Base-by-base conservation (phyloP, 2,888 invertebrate genomes). In the Aphelenchoides bicaudatus region DNA sequence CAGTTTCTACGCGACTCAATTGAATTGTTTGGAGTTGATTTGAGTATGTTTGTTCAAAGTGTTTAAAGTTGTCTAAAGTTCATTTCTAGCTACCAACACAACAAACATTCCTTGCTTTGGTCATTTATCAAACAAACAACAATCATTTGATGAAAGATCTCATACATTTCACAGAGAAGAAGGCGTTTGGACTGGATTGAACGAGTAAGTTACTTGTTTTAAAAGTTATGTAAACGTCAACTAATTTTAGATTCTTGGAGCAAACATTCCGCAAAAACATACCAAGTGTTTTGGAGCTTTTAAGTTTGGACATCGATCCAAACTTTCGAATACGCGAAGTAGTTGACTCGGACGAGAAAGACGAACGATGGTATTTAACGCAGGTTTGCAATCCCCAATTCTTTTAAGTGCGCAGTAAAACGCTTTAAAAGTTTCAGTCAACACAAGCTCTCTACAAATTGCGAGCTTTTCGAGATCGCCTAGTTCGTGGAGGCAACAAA, bases 1-100 rank as follows among this genome's bases (percentile, higher is more conserved):
- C 55, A 63, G 3, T 73, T 73, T 53, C 50, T 73, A 6, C 43
- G 59, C 6, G 64, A 64, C 13, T 64, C 72, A 4, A 43, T 66
- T 16, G 53, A 34, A 31, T 25, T 63, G 10, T 60, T 60, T 37
- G 60, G 53, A 39, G 30, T 59, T 25, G n/a, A n/a, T n/a, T n/a
- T n/a, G n/a, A n/a, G n/a, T n/a, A n/a, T n/a, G n/a, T n/a, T n/a
- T n/a, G n/a, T n/a, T n/a, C n/a, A n/a, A n/a, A n/a, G n/a, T n/a
- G n/a, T n/a, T n/a, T n/a, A n/a, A n/a, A n/a, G n/a, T n/a, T n/a
- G n/a, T n/a, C n/a, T n/a, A n/a, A n/a, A n/a, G n/a, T n/a, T n/a
- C n/a, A n/a, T 27, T 47, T 16, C 30, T 49, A 16, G 16, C 19
- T 4, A 30, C 59, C 25, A 63, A 62, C 21, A 62, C 56, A n/a